Evolutionary conservation across 1,140 invertebrate genomes (phyloP).

Genomic region (Nephotettix cincticeps): DNA sequence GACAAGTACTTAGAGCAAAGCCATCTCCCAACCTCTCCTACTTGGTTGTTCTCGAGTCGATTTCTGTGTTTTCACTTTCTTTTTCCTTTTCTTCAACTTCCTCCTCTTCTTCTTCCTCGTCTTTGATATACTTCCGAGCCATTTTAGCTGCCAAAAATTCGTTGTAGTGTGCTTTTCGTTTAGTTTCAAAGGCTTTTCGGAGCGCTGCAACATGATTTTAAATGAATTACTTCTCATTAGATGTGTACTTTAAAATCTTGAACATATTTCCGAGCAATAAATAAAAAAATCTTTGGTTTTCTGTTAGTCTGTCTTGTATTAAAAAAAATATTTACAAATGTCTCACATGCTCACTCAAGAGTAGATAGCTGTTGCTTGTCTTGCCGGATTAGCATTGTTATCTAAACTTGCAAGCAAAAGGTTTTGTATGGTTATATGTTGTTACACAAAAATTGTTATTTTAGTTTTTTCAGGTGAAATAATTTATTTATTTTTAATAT

Average conservation of each 20-base stretch:
- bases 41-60: slow-evolving; percentile 12
- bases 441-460: not conserved
- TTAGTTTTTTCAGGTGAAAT: too few species aligned
- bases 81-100: slow-evolving; percentile 55
- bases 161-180: slow-evolving; percentile 95
- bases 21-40: not conserved
- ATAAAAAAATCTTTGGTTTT: not conserved
- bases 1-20: not conserved
- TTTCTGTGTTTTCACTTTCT: slow-evolving; percentile 2
- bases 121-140: slow-evolving; percentile 83
- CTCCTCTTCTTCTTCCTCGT: slow-evolving; percentile 85
- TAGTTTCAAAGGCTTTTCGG: slow-evolving; percentile 80
- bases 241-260: slow-evolving; percentile 27
- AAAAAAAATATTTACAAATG: too few species aligned
- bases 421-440: not conserved
- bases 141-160: slow-evolving; percentile 93
- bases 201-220: slow-evolving; percentile 54
- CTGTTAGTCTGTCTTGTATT: too few species aligned
- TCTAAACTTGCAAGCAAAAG: too few species aligned
- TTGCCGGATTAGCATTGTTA: too few species aligned
- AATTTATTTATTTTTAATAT: too few species aligned
- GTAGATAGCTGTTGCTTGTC: too few species aligned
- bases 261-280: too few species aligned
- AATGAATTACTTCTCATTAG: slow-evolving; percentile 27
- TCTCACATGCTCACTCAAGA: too few species aligned